Evolutionary conservation across 2,888 invertebrate species (phyloP).

Genomic region (Yponomeuta sedellus): DNA sequence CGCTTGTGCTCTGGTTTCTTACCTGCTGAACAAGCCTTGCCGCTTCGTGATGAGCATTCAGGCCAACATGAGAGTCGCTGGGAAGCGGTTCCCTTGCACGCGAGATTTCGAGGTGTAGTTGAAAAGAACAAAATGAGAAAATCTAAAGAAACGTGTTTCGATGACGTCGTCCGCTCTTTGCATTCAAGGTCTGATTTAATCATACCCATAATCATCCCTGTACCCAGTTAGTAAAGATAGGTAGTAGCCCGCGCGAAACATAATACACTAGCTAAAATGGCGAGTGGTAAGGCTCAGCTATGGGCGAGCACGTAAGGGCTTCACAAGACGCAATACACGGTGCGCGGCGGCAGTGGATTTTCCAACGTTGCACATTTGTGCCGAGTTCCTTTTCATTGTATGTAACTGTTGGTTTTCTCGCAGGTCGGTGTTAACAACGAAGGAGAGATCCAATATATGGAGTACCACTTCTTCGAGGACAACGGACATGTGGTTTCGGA

Average conservation of each 20-base stretch:
- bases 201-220: too few relatives aligned
- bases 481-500: constrained; percentile 76
- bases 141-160: too few relatives aligned
- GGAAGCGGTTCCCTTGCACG: constrained; percentile 79
- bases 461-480: constrained; percentile 72
- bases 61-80: constrained; percentile 82
- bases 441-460: constrained; percentile 82
- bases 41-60: constrained; percentile 83
- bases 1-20: constrained; percentile 83
- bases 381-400: not conserved
- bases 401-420: not conserved
- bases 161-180: too few relatives aligned
- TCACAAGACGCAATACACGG: too few relatives aligned
- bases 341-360: too few relatives aligned
- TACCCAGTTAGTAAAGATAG: not conserved
- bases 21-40: constrained; percentile 79
- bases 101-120: constrained; percentile 78
- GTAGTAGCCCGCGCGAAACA: too few relatives aligned
- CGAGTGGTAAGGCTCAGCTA: too few relatives aligned
- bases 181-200: too few relatives aligned
- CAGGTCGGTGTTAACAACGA: constrained; percentile 73
- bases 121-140: not conserved
- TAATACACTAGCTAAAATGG: too few relatives aligned
- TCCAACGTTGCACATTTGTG: too few relatives aligned
- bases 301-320: too few relatives aligned